Evolutionary conservation across 1,140 invertebrate genomes (phyloP).

Genomic region (Penaeus vannamei): DNA sequence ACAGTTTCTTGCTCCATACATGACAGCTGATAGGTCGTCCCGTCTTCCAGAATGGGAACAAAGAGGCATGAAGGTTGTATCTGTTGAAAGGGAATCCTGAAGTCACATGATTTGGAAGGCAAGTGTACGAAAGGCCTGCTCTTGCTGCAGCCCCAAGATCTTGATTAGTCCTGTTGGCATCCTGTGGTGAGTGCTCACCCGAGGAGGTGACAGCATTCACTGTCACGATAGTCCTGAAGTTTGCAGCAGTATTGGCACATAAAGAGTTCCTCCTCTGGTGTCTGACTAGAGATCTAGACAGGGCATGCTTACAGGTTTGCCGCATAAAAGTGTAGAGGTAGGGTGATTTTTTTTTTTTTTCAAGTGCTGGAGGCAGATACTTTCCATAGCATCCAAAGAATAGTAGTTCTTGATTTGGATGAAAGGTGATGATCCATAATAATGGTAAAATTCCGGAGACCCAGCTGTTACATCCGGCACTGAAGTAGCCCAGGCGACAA

Average conservation of each 20-base stretch:
- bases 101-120: not conserved
- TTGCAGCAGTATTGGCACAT: too few relatives aligned
- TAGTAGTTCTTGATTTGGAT: not conserved
- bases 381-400: not conserved
- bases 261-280: too few relatives aligned
- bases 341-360: too few relatives aligned
- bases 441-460: not conserved
- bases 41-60: slow-evolving; percentile 34
- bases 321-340: too few relatives aligned
- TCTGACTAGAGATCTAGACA: too few relatives aligned
- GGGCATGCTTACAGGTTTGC: too few relatives aligned
- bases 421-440: not conserved
- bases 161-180: not conserved
- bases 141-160: not conserved
- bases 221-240: not conserved
- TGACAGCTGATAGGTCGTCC: slow-evolving; percentile 1
- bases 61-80: slow-evolving; percentile 16
- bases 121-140: not conserved
- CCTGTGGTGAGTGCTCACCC: not conserved
- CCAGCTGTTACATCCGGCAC: not conserved
- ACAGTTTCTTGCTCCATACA: not conserved
- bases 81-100: not conserved
- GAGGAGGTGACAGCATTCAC: not conserved
- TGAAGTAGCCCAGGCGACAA: not conserved
- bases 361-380: too few relatives aligned